Evolutionary conservation across 2,888 invertebrate species (phyloP).

Genomic region (Drosophila nr. perissopoda): DNA sequence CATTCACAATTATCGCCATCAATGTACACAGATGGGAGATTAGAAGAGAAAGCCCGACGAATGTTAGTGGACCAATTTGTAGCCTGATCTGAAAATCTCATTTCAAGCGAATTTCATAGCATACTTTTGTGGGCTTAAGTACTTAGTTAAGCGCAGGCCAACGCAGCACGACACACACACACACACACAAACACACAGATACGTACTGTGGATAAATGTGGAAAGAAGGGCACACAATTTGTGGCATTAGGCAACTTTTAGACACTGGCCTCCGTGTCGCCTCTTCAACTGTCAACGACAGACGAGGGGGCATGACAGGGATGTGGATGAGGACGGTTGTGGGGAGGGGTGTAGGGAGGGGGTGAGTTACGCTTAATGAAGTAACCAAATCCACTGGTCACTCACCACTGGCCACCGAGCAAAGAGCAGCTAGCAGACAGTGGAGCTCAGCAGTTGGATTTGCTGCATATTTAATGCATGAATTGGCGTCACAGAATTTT

Average conservation of each 20-base stretch:
- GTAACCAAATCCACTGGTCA: slow-evolving; percentile 75
- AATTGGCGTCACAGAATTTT: slow-evolving; percentile 57
- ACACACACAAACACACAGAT: slow-evolving; percentile 11
- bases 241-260: slow-evolving; percentile 72
- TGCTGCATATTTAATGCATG: slow-evolving; percentile 78
- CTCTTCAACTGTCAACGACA: slow-evolving; percentile 67
- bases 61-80: slow-evolving; percentile 55
- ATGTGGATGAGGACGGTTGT: neutral
- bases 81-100: slow-evolving; percentile 65
- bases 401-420: slow-evolving; percentile 27
- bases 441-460: slow-evolving; percentile 72
- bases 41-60: slow-evolving; percentile 19
- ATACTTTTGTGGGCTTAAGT: slow-evolving; percentile 78
- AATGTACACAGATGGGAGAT: slow-evolving; percentile 14
- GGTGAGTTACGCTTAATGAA: slow-evolving; percentile 62
- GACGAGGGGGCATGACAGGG: slow-evolving; percentile 22
- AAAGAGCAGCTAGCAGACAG: slow-evolving; percentile 10
- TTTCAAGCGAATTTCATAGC: slow-evolving; percentile 75
- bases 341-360: slow-evolving; percentile 7
- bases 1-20: slow-evolving; percentile 60
- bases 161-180: slow-evolving; percentile 19
- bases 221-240: slow-evolving; percentile 53
- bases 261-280: slow-evolving; percentile 40
- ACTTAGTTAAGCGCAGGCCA: slow-evolving; percentile 67
- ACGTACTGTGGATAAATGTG: slow-evolving; percentile 29